These are phyloP conservation scores for Palythoa grandis DNA, from an alignment of 92 coral and sea anemone species.

Conservation along the genomic window DNA sequence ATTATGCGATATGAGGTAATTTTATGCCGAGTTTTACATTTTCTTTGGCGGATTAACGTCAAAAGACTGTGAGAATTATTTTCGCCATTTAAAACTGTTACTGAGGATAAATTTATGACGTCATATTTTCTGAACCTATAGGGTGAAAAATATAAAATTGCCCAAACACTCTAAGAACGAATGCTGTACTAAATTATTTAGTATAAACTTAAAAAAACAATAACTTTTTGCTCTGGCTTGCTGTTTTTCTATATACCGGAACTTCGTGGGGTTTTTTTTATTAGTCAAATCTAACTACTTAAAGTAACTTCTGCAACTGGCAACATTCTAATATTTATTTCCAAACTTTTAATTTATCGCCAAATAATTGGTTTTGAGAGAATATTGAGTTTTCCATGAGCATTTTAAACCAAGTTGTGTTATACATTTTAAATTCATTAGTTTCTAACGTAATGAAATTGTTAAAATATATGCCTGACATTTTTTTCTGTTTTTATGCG, in stretches of 20 bases:
- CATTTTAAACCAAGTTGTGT: background rate
- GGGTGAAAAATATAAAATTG: background rate
- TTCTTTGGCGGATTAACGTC: background rate
- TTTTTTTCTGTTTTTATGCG: too few species aligned
- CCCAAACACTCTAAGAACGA: background rate
- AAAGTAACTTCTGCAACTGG: too few species aligned
- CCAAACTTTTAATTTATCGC: too few species aligned
- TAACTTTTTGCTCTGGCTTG: background rate
- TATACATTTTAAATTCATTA: background rate
- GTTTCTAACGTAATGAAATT: too few species aligned
- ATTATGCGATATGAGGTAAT: background rate
- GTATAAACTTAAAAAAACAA: background rate
- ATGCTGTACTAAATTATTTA: background rate
- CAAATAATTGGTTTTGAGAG: too few species aligned
- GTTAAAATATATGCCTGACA: too few species aligned
- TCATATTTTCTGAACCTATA: background rate
- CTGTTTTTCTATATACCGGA: too few species aligned
- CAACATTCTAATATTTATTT: too few species aligned
- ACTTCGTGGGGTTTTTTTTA: too few species aligned
- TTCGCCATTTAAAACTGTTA: background rate
- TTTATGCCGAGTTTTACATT: background rate
- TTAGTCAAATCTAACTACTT: too few species aligned
- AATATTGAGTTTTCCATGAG: too few species aligned
- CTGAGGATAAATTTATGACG: slow-evolving; percentile 1
- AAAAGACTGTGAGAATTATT: background rate